A percentile compares a stretch with the other conserved stretches of the same genome.
Evolutionary conservation across 2,797 vertebrate genomes (phyloP).

Genomic region (Semaprochilodus insignis): DNA sequence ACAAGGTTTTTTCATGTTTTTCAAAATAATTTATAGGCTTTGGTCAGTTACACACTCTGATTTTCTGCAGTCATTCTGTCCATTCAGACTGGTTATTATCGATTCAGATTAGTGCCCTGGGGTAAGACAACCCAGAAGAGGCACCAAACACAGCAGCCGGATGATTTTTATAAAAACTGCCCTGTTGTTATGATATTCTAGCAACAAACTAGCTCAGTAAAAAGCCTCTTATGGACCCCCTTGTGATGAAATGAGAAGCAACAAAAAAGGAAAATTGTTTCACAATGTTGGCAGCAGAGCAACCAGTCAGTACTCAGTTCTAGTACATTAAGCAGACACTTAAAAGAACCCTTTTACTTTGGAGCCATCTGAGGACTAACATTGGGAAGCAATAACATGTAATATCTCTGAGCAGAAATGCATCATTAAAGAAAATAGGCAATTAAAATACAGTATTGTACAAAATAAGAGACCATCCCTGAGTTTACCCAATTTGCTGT

Average conservation of each 20-base stretch:
- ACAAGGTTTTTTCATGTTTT: no score
- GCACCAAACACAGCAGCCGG: conserved; percentile 48
- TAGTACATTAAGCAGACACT: neutral
- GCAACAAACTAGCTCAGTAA: no score
- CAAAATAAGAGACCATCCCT: no score
- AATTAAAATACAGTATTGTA: no score
- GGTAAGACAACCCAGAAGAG: conserved; percentile 60
- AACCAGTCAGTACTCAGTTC: neutral
- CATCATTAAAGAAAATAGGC: neutral
- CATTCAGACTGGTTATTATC: conserved; percentile 43
- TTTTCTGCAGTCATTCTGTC: conserved; percentile 46
- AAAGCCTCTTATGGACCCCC: neutral
- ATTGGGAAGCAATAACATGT: neutral
- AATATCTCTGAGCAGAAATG: neutral
- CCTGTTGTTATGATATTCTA: neutral
- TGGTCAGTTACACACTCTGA: conserved; percentile 47
- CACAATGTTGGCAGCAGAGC: conserved; percentile 44
- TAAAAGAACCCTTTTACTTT: neutral
- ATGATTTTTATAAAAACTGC: conserved; percentile 61
- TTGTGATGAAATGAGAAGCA: conserved; percentile 33
- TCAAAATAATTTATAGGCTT: conserved; percentile 21
- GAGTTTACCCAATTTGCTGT: no score
- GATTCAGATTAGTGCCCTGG: conserved; percentile 62
- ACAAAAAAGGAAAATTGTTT: conserved; percentile 25
- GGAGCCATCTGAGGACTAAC: neutral